These are phyloP conservation scores for Pyrrhosoma nymphula DNA, from an alignment of 2,888 invertebrate genomes.

Conservation along the genomic window DNA sequence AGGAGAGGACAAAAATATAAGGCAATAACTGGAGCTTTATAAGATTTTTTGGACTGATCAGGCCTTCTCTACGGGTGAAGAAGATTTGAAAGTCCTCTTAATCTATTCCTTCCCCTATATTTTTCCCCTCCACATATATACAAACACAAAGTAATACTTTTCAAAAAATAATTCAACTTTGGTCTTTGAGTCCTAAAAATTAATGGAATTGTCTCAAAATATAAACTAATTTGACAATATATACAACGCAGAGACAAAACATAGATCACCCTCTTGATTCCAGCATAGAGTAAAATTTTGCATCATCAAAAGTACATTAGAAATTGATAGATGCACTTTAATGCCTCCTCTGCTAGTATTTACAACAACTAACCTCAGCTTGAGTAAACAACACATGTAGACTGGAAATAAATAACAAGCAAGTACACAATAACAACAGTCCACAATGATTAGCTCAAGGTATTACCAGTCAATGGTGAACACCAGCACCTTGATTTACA, in stretches of 20 bases:
- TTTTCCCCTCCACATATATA: background rate
- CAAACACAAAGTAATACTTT: background rate
- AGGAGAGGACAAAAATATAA: too few species aligned
- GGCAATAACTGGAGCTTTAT: too few species aligned
- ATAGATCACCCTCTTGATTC: background rate
- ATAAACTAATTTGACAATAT: background rate
- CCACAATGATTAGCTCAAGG: background rate
- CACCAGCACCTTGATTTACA: background rate
- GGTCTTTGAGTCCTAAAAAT: slow-evolving; percentile 13
- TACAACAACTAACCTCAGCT: background rate
- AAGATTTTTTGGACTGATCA: too few species aligned
- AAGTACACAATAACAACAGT: background rate
- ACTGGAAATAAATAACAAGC: background rate
- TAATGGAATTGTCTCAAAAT: background rate
- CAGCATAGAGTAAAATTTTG: background rate
- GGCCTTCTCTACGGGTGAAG: too few species aligned
- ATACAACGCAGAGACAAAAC: background rate
- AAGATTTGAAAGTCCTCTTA: too few species aligned
- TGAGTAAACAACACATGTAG: background rate
- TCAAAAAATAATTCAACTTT: slow-evolving; percentile 58
- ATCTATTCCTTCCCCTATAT: too few species aligned
- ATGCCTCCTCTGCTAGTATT: background rate
- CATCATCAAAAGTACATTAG: background rate
- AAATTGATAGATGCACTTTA: background rate
- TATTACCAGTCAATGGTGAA: background rate